Base-by-base conservation (phyloP, 2,888 invertebrate species). In the Steromphala cineraria region DNA sequence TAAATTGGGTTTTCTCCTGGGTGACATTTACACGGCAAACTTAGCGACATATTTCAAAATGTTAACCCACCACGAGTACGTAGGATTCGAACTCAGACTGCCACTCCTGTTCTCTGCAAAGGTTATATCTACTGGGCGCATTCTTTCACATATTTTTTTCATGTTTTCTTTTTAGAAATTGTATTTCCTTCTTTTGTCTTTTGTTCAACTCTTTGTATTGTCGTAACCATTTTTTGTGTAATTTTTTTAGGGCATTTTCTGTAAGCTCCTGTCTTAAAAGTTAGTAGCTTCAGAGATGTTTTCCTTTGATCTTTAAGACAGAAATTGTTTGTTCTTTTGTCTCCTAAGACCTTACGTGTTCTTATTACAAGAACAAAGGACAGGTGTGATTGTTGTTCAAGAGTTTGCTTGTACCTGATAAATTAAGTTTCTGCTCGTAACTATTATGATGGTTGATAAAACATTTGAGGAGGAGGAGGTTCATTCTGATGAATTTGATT, bases 1-100 rank as follows among this genome's bases (percentile, higher is more conserved):
- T 52, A 75, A 75, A 75, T 75, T 75, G 52, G 55, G 31, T 55
- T 55, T 76, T 28, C 55, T 24, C 76, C 17, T 31, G n/a, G n/a
- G 19, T 76, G 76, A 76, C 76, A 76, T 76, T 76, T 76, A 76
- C 76, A 24, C 55, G 76, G 55, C 36, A 76, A 55, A 76, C 55
- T 31, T 76, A 31, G 17, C 55, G 40, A 40, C 76, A 76, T 76
- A n/a, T 28, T 19, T 55, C 55, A 36, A 53, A 31, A 55, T 76
- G 55, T 76, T 76, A 31, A 55, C 76, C 53, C 53, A 31, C 28
- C 76, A 55, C 76, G 76, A 21, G 76, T 19, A n/a, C 28, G 13
- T 10, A 28, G 15, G 55, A 53, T 24, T n/a, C 31, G 10, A 28
- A n/a, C n/a, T 24, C n/a, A 28, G 24, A 28, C 55, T 31, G 76